A percentile compares a stretch with the other conserved stretches of the same genome.
Evolutionary conservation across 2,888 invertebrate species (phyloP).

Genomic region (Protula sp.): DNA sequence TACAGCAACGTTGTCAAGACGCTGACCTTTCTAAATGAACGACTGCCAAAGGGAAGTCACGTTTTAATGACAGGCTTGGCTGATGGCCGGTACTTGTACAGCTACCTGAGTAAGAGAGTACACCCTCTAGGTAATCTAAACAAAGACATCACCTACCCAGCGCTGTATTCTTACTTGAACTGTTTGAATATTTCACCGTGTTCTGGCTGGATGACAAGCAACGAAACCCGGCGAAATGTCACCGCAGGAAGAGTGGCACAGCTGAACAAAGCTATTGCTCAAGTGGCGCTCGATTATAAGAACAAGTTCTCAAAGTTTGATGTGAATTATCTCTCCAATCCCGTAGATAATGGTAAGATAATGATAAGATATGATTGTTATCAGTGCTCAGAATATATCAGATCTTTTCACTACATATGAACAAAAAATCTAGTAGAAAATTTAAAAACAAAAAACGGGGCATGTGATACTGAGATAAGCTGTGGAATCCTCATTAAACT

Average conservation of each 20-base stretch:
- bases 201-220: constrained; percentile 56
- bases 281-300: constrained; percentile 26
- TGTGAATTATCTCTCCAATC: constrained; percentile 28
- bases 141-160: constrained; percentile 54
- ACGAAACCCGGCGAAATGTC: constrained; percentile 51
- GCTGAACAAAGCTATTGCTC: constrained; percentile 31
- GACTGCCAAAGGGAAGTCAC: constrained; percentile 54
- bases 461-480: too few relatives aligned
- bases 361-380: constrained; percentile 6
- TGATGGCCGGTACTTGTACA: constrained; percentile 55
- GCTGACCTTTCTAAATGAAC: constrained; percentile 41
- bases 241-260: constrained; percentile 44
- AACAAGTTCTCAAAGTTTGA: constrained; percentile 26
- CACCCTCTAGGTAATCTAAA: constrained; percentile 55
- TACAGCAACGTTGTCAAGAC: constrained; percentile 35
- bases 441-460: too few relatives aligned
- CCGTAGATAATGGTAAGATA: constrained; percentile 27
- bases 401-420: too few relatives aligned
- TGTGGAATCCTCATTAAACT: too few relatives aligned
- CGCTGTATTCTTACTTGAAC: constrained; percentile 56
- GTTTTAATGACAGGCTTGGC: constrained; percentile 56
- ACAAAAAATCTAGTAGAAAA: too few relatives aligned
- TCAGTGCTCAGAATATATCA: not conserved
- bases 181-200: constrained; percentile 54
- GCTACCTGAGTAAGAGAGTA: constrained; percentile 50